Percentiles rank a stretch among this genome's conserved stretches.
Conservation (phyloP, 2,888 invertebrate species). For the Ormia ochracea region DNA sequence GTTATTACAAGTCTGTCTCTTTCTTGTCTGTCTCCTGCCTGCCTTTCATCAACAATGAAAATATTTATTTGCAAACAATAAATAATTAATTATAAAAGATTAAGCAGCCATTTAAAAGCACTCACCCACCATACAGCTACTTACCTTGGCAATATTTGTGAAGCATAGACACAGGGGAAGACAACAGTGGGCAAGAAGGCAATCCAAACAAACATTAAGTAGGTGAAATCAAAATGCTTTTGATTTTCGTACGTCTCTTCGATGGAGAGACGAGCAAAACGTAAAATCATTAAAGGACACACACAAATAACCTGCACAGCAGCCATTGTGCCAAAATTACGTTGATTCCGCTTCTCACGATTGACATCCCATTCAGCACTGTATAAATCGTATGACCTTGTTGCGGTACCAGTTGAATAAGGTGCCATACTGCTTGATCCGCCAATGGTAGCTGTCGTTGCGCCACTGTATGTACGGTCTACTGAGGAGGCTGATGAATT, state of each 20-base stretch:
- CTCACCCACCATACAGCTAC: slow-evolving; percentile 53
- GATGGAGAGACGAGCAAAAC: slow-evolving; percentile 81
- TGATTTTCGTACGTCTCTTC: slow-evolving; percentile 84
- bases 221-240: slow-evolving; percentile 83
- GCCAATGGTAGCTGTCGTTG: slow-evolving; percentile 63
- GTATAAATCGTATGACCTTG: slow-evolving; percentile 78
- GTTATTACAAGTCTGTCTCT: no score
- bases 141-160: slow-evolving; percentile 82
- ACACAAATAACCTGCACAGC: slow-evolving; percentile 82
- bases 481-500: slow-evolving; percentile 74
- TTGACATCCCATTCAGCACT: slow-evolving; percentile 79
- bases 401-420: slow-evolving; percentile 59
- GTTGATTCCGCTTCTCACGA: slow-evolving; percentile 83
- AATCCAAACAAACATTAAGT: slow-evolving; percentile 83
- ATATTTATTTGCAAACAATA: no score
- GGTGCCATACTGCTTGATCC: slow-evolving; percentile 49
- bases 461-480: slow-evolving; percentile 69
- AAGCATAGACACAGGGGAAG: slow-evolving; percentile 82
- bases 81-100: no score
- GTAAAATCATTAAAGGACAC: slow-evolving; percentile 82
- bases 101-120: background rate
- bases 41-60: no score
- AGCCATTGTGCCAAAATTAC: slow-evolving; percentile 82
- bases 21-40: no score
- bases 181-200: slow-evolving; percentile 83